Evolutionary conservation across 2,888 invertebrate genomes (phyloP).

Genomic region (Andrena praecox): DNA sequence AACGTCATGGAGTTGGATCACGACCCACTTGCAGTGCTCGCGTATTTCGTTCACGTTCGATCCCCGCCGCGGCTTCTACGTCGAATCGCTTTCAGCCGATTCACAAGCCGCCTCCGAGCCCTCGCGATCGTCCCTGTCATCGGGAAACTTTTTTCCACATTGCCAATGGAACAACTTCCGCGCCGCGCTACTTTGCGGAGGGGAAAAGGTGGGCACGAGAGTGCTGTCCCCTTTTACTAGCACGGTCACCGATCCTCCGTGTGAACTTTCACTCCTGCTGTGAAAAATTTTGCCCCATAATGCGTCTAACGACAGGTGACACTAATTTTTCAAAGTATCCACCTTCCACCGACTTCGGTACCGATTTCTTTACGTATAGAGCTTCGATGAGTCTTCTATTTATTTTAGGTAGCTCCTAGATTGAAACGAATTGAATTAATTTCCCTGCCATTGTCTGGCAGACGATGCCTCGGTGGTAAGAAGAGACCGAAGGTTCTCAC

Average conservation of each 20-base stretch:
- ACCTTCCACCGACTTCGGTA: too few relatives aligned
- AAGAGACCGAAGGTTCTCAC: background rate
- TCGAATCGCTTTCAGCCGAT: slow-evolving; percentile 45
- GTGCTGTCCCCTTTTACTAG: background rate
- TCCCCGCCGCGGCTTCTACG: slow-evolving; percentile 12
- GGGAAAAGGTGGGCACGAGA: background rate
- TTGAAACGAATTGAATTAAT: background rate
- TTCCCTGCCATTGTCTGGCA: background rate
- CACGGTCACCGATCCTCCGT: background rate
- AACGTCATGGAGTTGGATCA: slow-evolving; percentile 54
- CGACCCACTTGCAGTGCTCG: slow-evolving; percentile 47
- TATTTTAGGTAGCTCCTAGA: too few relatives aligned
- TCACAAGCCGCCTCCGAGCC: slow-evolving; percentile 24
- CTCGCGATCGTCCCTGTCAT: slow-evolving; percentile 1
- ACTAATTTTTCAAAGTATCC: too few relatives aligned
- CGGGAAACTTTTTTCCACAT: background rate
- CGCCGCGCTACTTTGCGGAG: background rate
- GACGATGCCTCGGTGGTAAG: background rate
- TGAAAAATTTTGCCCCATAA: too few relatives aligned
- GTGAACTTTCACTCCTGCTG: too few relatives aligned
- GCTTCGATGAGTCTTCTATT: too few relatives aligned
- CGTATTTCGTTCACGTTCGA: slow-evolving; percentile 64
- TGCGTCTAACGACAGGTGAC: too few relatives aligned
- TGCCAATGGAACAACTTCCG: slow-evolving; percentile 6
- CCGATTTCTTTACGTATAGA: too few relatives aligned